Base-by-base conservation (phyloP, 2,888 invertebrate species). In the Rhingia rostrata region DNA sequence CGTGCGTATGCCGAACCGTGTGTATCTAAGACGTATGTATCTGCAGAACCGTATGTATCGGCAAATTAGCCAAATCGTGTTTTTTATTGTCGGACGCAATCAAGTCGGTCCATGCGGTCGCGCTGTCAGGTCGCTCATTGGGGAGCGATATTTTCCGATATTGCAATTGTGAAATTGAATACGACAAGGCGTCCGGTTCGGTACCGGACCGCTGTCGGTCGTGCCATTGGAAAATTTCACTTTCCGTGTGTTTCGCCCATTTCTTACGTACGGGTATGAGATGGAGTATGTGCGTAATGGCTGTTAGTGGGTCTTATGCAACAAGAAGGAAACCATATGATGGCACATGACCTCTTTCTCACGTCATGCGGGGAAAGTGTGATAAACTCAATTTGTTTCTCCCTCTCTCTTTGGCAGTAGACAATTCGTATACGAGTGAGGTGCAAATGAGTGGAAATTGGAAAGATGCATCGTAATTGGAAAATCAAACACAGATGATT, bases 291-390 rank as follows among this genome's bases (percentile, higher is more conserved):
- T 61, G 73, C 58, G 75, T 81, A 81, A 75, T 81, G 75, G 75
- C 75, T 81, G 75, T 75, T 81, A 81, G 69, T 70, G 69, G 49
- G 75, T 69, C 75, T 81, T 81, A 75, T 53, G 53, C 64, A 81
- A 81, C 63, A 51, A 70, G 35, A 43, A 67, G 81, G 81, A 81
- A 81, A 75, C 81, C 69, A 64, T 75, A 70, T 75, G 81, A 81
- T 81, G 64, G 75, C 39, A 81, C 81, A 81, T 81, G 81, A 81
- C 81, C 81, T 70, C 81, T 75, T 81, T 81, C 75, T 81, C 63
- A 75, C 63, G 35, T 74, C 39, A 45, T 14, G 33, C 39, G 33
- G 69, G 69, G 74, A 67, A 74, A 63, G 63, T 51, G 64, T 41
- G 64, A 78, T 72, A 73, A 73, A 43, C 47, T 54, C 32, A 49